phyloP scores from a whole-genome alignment of 2,888 invertebrate genomes.

The Folsomia manolachei region DNA sequence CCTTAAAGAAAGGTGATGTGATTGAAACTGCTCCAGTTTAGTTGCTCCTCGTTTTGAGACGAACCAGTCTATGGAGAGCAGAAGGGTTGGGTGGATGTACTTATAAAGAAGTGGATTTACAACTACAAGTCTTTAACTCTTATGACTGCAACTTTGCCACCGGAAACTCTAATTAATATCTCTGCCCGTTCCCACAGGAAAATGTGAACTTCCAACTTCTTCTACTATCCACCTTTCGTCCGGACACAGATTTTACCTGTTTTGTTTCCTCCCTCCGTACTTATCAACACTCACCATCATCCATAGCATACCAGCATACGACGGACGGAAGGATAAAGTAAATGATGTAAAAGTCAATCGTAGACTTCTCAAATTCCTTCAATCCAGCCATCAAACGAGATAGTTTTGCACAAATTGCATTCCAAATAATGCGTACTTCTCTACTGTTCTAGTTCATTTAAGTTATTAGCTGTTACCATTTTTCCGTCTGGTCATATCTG shows the following conservation, averaged over 20 bases:
- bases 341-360: neutral
- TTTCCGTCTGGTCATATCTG: no score
- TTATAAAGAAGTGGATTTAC: slow-evolving; percentile 25
- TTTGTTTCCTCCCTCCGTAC: neutral
- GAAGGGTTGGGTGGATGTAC: neutral
- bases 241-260: neutral
- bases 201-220: slow-evolving; percentile 34
- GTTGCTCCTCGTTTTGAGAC: neutral
- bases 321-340: neutral
- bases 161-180: slow-evolving; percentile 51
- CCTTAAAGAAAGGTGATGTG: neutral
- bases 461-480: no score
- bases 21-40: neutral
- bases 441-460: no score
- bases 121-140: no score
- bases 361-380: no score
- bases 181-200: slow-evolving; percentile 49
- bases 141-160: slow-evolving; percentile 33
- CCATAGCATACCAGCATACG: neutral
- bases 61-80: no score
- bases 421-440: no score
- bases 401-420: no score
- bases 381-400: no score
- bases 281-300: neutral
- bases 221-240: neutral